Evolutionary conservation across 1,140 invertebrate species (phyloP), one percentile per base, ranked within the genome.

Genomic region (Drosophila tristis): DNA sequence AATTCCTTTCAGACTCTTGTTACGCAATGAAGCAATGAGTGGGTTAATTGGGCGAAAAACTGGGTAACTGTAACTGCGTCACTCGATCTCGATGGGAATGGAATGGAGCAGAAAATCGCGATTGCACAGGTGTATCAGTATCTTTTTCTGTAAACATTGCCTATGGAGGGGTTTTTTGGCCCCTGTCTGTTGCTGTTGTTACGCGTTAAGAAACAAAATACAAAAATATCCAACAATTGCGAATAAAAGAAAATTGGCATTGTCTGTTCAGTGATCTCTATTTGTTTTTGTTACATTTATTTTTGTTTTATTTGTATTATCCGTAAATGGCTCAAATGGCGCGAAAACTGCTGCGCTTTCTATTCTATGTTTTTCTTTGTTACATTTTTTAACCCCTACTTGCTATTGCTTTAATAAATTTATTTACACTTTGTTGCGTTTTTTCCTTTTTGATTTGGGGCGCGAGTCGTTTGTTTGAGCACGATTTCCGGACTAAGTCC

Each of bases 391-490:
- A 57, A 56, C 55, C 63, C 64, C 65, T 53, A 49, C 44, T 48
- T 47, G 51, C 65, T 49, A 70, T 70, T 43, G 67, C 50, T 86
- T 89, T 87, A 87, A 87, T 87, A 78, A 68, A 79, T 82, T 87
- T 89, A 87, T 82, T 87, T 87, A 89, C 84, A 87, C 84, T 82
- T 89, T 87, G 79, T 76, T 87, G 82, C 78, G 59, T 82, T 85
- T 74, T 65, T 56, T 74, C 50, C 59, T 20, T 67, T 58, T 66
- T 72, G 64, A 86, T 87, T 82, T 87, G 82, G 82, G 82, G 82
- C 82, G 84, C 70, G 79, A 82, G 82, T 64, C 70, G 73, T 72
- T 75, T 76, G 68, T 65, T 78, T 57, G 53, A 86, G 68, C 74
- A 74, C 68, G 62, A 75, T 75, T 86, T 86, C 64, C 78, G 80